A percentile compares a stretch with the other conserved stretches of the same genome.
These are phyloP conservation scores for Dione juno DNA, from an alignment of 2,888 invertebrate genomes.

Conservation along the genomic window DNA sequence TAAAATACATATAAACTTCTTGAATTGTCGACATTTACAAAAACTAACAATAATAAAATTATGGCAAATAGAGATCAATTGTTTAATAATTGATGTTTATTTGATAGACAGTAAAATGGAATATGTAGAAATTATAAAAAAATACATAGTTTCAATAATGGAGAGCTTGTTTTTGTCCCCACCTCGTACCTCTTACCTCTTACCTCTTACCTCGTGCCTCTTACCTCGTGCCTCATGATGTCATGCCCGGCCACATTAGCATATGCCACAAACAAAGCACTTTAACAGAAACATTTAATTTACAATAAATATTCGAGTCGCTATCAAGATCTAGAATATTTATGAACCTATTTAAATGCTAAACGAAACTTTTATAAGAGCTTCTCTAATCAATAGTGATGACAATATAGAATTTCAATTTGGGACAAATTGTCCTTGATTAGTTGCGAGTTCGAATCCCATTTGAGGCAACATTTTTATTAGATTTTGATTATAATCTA, in stretches of 20 bases:
- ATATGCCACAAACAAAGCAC: conserved; percentile 13
- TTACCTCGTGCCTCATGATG: no score
- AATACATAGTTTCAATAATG: conserved; percentile 82
- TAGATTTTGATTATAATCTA: no score
- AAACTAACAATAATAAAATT: conserved; percentile 75
- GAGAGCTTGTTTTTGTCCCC: conserved; percentile 63
- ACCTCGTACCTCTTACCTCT: no score
- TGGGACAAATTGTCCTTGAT: background rate
- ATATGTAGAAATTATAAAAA: conserved; percentile 79
- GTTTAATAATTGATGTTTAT: conserved; percentile 81
- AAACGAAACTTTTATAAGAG: background rate
- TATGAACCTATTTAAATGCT: background rate
- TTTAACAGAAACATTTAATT: conserved; percentile 11
- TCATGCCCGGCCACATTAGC: conserved; percentile 15
- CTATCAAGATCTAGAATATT: background rate
- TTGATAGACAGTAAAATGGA: conserved; percentile 79
- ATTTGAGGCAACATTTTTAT: background rate
- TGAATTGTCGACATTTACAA: conserved; percentile 77
- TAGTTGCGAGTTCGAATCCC: background rate
- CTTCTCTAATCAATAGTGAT: background rate
- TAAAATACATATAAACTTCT: conserved; percentile 73
- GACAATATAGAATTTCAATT: no score
- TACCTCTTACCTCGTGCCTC: conserved; percentile 33
- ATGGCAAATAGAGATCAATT: conserved; percentile 70
- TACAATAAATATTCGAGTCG: conserved; percentile 7